phyloP scores from a whole-genome alignment of 2,797 vertebrate genomes.

The Catharus ustulatus region DNA sequence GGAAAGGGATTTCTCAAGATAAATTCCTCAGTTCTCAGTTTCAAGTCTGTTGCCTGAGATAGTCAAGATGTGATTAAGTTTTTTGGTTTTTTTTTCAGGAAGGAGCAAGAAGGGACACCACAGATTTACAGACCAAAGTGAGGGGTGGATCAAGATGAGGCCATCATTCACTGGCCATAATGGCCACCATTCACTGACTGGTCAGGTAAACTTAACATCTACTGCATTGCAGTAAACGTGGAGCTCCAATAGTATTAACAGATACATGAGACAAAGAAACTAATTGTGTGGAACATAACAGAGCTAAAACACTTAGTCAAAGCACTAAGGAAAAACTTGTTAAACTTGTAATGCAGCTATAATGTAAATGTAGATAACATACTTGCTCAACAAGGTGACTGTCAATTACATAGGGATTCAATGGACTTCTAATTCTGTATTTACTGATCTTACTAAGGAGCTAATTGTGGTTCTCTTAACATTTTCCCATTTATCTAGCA shows the following conservation, averaged over 20 bases:
- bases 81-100: neutral
- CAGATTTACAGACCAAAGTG: neutral
- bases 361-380: neutral
- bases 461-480: neutral
- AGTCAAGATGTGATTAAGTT: neutral
- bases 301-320: neutral
- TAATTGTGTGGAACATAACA: neutral
- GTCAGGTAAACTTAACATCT: neutral
- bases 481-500: neutral
- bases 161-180: neutral
- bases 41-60: neutral
- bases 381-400: neutral
- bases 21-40: neutral
- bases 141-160: neutral
- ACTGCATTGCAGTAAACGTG: neutral
- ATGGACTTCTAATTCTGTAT: neutral
- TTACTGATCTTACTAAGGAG: neutral
- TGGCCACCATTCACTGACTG: neutral
- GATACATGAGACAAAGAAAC: neutral
- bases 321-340: neutral
- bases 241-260: neutral
- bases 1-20: neutral
- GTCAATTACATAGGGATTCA: neutral
- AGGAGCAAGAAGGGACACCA: neutral
- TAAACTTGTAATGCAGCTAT: neutral